Evolutionary conservation across 2,797 vertebrate genomes (phyloP).

Genomic region (Notoglanidium macrostoma): DNA sequence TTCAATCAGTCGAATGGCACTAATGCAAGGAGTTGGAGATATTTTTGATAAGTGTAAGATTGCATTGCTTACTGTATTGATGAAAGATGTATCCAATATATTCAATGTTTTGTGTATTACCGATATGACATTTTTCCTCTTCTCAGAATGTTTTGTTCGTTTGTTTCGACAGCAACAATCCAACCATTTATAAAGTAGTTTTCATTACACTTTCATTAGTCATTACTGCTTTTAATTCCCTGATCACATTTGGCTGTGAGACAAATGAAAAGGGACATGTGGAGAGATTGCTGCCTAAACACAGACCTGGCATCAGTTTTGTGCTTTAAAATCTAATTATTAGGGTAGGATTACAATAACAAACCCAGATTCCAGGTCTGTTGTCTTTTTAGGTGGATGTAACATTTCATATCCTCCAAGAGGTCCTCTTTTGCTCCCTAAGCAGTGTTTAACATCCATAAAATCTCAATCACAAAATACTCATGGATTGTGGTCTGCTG

Average conservation of each 20-base stretch:
- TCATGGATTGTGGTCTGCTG: conserved; percentile 76
- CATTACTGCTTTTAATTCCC: conserved; percentile 6
- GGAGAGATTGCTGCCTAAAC: conserved; percentile 16
- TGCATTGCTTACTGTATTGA: conserved; percentile 18
- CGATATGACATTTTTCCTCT: conserved; percentile 36
- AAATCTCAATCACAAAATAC: conserved; percentile 36
- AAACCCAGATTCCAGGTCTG: conserved; percentile 38
- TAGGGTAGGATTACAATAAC: conserved; percentile 43
- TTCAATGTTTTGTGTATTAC: conserved; percentile 26
- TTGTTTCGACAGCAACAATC: conserved; percentile 17
- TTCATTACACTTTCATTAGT: conserved; percentile 13
- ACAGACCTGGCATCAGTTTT: conserved; percentile 42
- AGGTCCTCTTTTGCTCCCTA: conserved; percentile 37
- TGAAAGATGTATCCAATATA: conserved; percentile 1
- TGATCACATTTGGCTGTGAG: conserved; percentile 37
- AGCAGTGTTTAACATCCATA: conserved; percentile 32
- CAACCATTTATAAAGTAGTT: conserved; percentile 24
- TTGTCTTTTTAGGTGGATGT: conserved; percentile 34
- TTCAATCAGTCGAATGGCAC: conserved; percentile 17
- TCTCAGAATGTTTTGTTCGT: neutral
- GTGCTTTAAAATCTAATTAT: conserved; percentile 47
- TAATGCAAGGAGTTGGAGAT: conserved; percentile 20
- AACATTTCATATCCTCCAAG: conserved; percentile 49
- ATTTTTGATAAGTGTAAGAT: conserved; percentile 27
- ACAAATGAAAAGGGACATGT: conserved; percentile 29